phyloP scores from a whole-genome alignment of 1,140 invertebrate genomes.

The Diabrotica virgifera region DNA sequence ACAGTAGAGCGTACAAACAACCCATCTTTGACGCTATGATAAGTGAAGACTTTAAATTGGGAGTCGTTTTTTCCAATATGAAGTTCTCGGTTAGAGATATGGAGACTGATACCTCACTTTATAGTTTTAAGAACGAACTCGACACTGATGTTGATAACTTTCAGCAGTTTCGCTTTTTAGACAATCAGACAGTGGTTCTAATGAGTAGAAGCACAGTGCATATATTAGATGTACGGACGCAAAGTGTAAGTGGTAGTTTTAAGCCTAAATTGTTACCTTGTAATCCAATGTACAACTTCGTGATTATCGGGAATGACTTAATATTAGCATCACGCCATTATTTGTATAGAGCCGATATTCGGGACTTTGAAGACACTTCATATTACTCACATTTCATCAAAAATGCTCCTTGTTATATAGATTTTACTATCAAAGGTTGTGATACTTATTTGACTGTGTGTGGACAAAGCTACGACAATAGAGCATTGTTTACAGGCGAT shows the following conservation, averaged over 20 bases:
- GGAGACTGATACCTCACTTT: background rate
- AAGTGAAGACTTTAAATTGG: constrained; percentile 10
- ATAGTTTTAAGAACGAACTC: background rate
- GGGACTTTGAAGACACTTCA: constrained; percentile 5
- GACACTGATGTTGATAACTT: constrained; percentile 6
- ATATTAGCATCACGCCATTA: constrained; percentile 12
- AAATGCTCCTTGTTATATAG: constrained; percentile 15
- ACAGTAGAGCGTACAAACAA: background rate
- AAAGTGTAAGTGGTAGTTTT: background rate
- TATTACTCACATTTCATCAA: constrained; percentile 9
- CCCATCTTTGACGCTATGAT: constrained; percentile 14
- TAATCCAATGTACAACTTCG: constrained; percentile 13
- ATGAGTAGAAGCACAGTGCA: constrained; percentile 9
- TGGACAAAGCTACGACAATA: constrained; percentile 4
- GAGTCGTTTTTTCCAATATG: background rate
- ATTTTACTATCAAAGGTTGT: background rate
- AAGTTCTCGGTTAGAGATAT: constrained; percentile 15
- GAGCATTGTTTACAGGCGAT: constrained; percentile 12
- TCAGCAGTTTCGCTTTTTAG: constrained; percentile 16
- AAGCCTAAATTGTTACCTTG: constrained; percentile 12
- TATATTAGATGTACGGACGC: background rate
- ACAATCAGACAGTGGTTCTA: constrained; percentile 1
- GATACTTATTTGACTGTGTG: constrained; percentile 13
- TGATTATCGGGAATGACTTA: constrained; percentile 3
- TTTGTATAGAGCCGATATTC: constrained; percentile 9